phyloP scores from a whole-genome alignment of 2,888 invertebrate genomes.

The Patella pellucida region DNA sequence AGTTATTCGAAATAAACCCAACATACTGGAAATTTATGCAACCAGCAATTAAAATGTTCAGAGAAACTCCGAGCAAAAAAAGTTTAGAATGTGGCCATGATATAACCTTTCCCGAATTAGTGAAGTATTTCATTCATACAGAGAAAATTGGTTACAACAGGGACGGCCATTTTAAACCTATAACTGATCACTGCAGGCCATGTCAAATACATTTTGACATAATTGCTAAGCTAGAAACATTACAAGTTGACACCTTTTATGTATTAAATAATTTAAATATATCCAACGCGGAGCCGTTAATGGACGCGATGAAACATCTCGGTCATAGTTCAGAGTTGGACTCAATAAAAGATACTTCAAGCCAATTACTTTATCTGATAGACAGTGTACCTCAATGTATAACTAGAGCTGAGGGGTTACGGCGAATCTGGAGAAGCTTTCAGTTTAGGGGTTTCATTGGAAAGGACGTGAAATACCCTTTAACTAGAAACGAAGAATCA shows the following conservation, averaged over 20 bases:
- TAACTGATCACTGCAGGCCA: neutral
- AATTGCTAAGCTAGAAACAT: neutral
- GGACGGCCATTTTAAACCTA: neutral
- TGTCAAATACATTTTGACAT: neutral
- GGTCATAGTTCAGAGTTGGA: neutral
- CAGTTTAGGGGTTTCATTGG: neutral
- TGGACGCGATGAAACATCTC: neutral
- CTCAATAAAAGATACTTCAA: neutral
- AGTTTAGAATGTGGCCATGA: neutral
- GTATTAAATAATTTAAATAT: neutral
- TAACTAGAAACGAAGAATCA: neutral
- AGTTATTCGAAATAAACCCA: neutral
- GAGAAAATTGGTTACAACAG: neutral
- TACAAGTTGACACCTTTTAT: neutral
- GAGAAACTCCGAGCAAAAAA: neutral
- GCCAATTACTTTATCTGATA: no score
- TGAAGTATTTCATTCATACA: neutral
- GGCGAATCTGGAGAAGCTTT: constrained; percentile 1
- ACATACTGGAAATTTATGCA: neutral
- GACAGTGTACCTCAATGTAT: neutral
- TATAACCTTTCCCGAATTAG: constrained; percentile 1
- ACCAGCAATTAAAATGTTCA: neutral
- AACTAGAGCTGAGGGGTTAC: neutral
- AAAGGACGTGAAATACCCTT: neutral
- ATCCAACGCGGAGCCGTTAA: neutral